Evolutionary conservation across 2,113 vertebrate species (phyloP).

Genomic region (Mormoops blainvillei): DNA sequence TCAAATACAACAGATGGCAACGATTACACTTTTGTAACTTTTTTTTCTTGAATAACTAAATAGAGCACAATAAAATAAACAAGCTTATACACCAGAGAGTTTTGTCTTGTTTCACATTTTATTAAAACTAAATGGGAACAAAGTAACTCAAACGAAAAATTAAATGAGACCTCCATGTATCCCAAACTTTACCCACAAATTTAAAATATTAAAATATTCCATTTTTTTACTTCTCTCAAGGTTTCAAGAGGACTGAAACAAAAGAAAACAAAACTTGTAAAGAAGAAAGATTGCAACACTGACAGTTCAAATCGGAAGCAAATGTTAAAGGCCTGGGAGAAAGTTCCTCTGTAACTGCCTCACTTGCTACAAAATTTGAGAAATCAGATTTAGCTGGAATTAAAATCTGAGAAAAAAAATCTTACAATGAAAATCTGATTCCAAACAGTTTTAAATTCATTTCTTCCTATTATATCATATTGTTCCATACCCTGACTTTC

Average conservation of each 20-base stretch:
- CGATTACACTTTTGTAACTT: conserved; percentile 80
- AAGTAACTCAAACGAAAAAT: conserved; percentile 57
- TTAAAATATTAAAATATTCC: conserved; percentile 34
- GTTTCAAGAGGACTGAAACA: background rate
- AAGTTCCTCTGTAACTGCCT: background rate
- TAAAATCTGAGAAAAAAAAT: background rate
- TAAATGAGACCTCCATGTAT: conserved; percentile 10
- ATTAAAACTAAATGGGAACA: conserved; percentile 71
- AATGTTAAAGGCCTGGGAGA: background rate
- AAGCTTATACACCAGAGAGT: conserved; percentile 76
- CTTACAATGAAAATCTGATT: background rate
- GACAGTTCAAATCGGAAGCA: background rate
- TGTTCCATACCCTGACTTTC: background rate
- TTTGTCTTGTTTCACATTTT: conserved; percentile 74
- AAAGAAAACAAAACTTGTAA: conserved; percentile 1
- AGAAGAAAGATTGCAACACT: background rate
- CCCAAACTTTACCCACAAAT: conserved; percentile 4
- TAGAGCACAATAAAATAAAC: conserved; percentile 84
- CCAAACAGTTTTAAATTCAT: background rate
- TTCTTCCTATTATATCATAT: background rate
- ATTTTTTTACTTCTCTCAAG: background rate
- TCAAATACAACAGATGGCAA: conserved; percentile 84
- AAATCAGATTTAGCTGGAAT: background rate
- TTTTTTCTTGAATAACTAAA: conserved; percentile 78
- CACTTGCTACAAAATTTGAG: background rate